These are phyloP conservation scores for Epistrophe eligans DNA, from an alignment of 2,888 invertebrate species.

Conservation along the genomic window DNA sequence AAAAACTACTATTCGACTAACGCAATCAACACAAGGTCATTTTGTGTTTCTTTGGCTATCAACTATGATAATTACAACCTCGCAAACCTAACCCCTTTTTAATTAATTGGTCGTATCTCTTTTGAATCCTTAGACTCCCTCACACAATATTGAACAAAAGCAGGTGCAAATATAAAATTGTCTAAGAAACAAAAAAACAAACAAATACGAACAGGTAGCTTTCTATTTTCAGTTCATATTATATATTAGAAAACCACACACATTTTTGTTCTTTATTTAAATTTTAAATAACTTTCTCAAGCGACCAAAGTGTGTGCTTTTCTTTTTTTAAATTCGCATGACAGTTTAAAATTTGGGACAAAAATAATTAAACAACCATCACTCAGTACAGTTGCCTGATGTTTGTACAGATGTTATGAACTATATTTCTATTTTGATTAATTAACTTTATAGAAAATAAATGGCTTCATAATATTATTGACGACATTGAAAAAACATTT, in stretches of 20 bases:
- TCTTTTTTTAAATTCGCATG: not conserved
- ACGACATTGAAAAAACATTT: not conserved
- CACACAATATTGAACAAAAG: not conserved
- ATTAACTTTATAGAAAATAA: constrained; percentile 5
- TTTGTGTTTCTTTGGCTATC: not conserved
- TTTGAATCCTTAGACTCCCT: not conserved
- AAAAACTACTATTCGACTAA: too few relatives aligned
- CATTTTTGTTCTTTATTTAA: not conserved
- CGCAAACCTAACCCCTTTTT: not conserved
- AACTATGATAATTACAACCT: not conserved
- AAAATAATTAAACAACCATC: constrained; percentile 31
- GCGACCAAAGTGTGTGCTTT: not conserved
- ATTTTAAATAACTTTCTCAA: constrained; percentile 1
- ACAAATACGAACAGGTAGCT: constrained; percentile 14
- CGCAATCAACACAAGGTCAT: too few relatives aligned
- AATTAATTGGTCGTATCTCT: not conserved
- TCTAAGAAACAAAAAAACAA: not conserved
- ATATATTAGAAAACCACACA: not conserved
- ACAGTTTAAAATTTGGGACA: constrained; percentile 25
- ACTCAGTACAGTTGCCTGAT: not conserved
- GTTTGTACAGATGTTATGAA: constrained; percentile 1
- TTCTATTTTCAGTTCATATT: constrained; percentile 5
- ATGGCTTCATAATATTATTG: not conserved
- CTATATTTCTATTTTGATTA: constrained; percentile 3
- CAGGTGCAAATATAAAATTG: not conserved